Conservation (phyloP, 2,888 invertebrate genomes). For the Dysmachus trigonus region DNA sequence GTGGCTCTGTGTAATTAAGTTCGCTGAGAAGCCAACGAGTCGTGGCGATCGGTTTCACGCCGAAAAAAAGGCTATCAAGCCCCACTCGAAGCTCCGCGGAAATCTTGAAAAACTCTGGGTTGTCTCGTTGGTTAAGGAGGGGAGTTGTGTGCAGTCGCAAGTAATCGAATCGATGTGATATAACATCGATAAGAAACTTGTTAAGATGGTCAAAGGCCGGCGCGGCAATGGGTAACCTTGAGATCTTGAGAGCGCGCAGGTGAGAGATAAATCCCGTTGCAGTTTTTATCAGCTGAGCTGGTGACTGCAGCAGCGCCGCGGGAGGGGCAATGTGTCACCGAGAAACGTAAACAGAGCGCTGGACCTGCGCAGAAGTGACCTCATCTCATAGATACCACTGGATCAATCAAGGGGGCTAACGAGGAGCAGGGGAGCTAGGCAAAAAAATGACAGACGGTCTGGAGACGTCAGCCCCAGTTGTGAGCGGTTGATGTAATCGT, state of each 20-base stretch:
- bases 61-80: not conserved
- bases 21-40: not conserved
- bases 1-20: not conserved
- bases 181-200: not conserved
- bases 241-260: not conserved
- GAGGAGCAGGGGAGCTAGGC: not conserved
- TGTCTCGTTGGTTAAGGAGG: too few species aligned
- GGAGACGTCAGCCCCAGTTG: not conserved
- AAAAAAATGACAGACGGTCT: not conserved
- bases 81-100: not conserved
- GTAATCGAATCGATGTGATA: not conserved
- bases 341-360: not conserved
- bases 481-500: not conserved
- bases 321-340: not conserved
- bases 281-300: not conserved
- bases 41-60: not conserved
- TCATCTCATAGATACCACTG: not conserved
- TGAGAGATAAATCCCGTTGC: not conserved
- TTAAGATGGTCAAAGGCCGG: not conserved
- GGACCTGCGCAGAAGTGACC: not conserved
- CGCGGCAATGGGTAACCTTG: not conserved
- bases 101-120: not conserved
- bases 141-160: not conserved
- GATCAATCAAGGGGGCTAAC: not conserved
- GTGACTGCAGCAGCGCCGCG: not conserved